A percentile compares a stretch with the other conserved stretches of the same genome.
Conservation (phyloP, 2,888 invertebrate species). For the Clanis bilineata region DNA sequence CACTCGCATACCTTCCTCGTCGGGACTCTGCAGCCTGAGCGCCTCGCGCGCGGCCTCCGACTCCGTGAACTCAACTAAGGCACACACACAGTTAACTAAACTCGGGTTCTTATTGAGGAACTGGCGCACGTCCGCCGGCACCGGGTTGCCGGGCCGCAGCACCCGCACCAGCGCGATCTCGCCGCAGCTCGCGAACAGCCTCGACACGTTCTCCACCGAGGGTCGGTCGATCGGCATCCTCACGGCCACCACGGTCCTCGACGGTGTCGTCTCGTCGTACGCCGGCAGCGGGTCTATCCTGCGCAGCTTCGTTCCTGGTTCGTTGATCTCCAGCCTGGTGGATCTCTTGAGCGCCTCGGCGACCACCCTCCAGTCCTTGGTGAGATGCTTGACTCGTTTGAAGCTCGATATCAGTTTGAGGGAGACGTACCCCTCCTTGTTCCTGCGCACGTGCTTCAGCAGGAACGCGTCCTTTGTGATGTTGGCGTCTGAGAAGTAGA, state of each 20-base stretch:
- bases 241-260: slow-evolving; percentile 94
- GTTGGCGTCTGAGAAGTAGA: slow-evolving; percentile 97
- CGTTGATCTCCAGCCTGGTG: slow-evolving; percentile 92
- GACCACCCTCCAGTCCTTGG: slow-evolving; percentile 96
- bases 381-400: slow-evolving; percentile 95
- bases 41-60: slow-evolving; percentile 93
- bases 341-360: slow-evolving; percentile 91
- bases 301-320: slow-evolving; percentile 93
- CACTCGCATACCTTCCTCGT: slow-evolving; percentile 85
- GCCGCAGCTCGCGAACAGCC: slow-evolving; percentile 93
- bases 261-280: slow-evolving; percentile 96
- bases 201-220: slow-evolving; percentile 94
- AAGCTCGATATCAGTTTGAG: slow-evolving; percentile 97
- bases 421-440: slow-evolving; percentile 97
- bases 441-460: slow-evolving; percentile 95
- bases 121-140: slow-evolving; percentile 95
- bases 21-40: slow-evolving; percentile 83
- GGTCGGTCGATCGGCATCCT: slow-evolving; percentile 92
- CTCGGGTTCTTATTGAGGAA: slow-evolving; percentile 95
- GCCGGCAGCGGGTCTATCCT: slow-evolving; percentile 92
- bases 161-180: slow-evolving; percentile 95
- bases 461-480: slow-evolving; percentile 97
- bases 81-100: slow-evolving; percentile 92
- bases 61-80: slow-evolving; percentile 94
- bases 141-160: slow-evolving; percentile 92